Evolutionary conservation across 2,888 invertebrate species (phyloP).

Genomic region (Liodrosophila aerea): DNA sequence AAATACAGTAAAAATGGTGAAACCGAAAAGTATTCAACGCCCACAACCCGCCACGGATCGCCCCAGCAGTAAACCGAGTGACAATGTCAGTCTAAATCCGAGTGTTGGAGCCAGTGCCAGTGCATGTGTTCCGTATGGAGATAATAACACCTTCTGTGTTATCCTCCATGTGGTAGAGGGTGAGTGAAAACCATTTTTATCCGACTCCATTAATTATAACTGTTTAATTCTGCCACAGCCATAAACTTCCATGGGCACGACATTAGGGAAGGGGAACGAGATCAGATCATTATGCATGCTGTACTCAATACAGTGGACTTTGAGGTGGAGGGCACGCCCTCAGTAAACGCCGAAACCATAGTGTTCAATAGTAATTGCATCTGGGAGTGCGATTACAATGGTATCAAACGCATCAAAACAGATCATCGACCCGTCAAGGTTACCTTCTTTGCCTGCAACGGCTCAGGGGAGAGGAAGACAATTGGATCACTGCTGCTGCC

Average conservation of each 20-base stretch:
- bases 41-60: constrained; percentile 25
- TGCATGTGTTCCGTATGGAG: constrained; percentile 25
- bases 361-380: constrained; percentile 89
- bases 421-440: constrained; percentile 89
- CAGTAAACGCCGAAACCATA: constrained; percentile 84
- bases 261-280: constrained; percentile 45
- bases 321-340: constrained; percentile 87
- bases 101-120: too few species aligned
- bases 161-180: constrained; percentile 80
- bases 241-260: constrained; percentile 56
- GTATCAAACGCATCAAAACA: constrained; percentile 87
- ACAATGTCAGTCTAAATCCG: constrained; percentile 14
- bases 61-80: too few species aligned
- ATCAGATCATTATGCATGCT: constrained; percentile 85
- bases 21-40: constrained; percentile 10
- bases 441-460: constrained; percentile 84
- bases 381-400: constrained; percentile 90
- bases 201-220: too few species aligned
- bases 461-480: constrained; percentile 82
- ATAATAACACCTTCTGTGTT: constrained; percentile 75
- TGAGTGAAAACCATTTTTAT: constrained; percentile 21
- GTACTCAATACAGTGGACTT: constrained; percentile 86
- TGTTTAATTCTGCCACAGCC: constrained; percentile 24
- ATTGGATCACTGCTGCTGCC: constrained; percentile 88
- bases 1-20: too few species aligned